Evolutionary conservation across 2,797 vertebrate species (phyloP).

Genomic region (Orientallactaga sibirica): DNA sequence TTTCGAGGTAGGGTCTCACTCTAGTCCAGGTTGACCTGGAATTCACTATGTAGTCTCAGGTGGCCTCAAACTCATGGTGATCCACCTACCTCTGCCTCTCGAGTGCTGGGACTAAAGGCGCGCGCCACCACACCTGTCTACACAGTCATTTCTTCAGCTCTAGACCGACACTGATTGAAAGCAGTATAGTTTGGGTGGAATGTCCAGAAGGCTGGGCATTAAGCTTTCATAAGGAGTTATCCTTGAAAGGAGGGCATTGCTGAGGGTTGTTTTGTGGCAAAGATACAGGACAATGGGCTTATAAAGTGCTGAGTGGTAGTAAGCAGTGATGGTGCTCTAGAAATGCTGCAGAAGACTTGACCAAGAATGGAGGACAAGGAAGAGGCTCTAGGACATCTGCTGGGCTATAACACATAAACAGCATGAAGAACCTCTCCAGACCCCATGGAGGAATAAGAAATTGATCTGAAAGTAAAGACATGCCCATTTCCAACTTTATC

Average conservation of each 20-base stretch:
- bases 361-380: not conserved
- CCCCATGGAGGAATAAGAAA: not conserved
- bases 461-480: not conserved
- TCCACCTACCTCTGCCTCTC: too few relatives aligned
- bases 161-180: not conserved
- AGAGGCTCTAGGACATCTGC: not conserved
- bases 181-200: not conserved
- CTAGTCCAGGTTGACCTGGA: too few relatives aligned
- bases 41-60: too few relatives aligned
- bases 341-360: not conserved
- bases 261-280: not conserved
- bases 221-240: not conserved
- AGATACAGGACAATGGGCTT: not conserved
- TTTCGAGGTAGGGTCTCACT: too few relatives aligned
- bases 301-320: not conserved
- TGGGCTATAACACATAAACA: not conserved
- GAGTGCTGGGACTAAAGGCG: too few relatives aligned
- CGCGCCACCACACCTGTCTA: too few relatives aligned
- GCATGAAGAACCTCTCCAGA: not conserved
- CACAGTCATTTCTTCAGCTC: not conserved
- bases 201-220: not conserved
- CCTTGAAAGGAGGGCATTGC: not conserved
- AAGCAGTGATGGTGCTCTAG: not conserved
- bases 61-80: too few relatives aligned
- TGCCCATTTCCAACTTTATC: not conserved